Percentiles rank a stretch among this genome's conserved stretches.
phyloP scores from a whole-genome alignment of 2,113 vertebrate species.

The Colossoma macropomum region DNA sequence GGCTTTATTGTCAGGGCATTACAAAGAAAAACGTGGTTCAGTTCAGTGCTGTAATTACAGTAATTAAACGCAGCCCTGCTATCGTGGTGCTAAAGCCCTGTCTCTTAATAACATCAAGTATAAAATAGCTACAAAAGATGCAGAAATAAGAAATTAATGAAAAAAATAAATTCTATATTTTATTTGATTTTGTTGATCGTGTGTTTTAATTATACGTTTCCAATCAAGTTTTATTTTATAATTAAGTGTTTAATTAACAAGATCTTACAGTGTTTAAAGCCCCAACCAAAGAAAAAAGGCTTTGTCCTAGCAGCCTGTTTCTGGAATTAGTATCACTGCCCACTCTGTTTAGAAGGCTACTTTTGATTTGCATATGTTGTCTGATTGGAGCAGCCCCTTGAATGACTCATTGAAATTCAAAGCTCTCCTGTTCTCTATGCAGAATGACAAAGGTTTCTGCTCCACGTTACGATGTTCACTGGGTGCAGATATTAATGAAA shows the following conservation, averaged over 20 bases:
- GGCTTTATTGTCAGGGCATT: neutral
- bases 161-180: neutral
- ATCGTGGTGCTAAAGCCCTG: neutral
- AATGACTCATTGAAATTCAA: slow-evolving; percentile 81
- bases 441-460: slow-evolving; percentile 76
- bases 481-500: slow-evolving; percentile 70
- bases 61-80: neutral
- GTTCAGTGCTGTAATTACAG: neutral
- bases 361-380: slow-evolving; percentile 68
- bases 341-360: slow-evolving; percentile 57
- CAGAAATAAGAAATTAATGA: neutral
- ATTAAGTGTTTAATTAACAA: neutral
- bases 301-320: neutral
- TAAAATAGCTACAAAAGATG: neutral
- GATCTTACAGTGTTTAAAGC: neutral
- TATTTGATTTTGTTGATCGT: neutral
- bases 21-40: neutral
- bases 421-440: slow-evolving; percentile 71
- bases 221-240: neutral
- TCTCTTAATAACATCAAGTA: neutral
- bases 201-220: too few species aligned
- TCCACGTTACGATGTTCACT: slow-evolving; percentile 63
- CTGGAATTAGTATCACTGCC: slow-evolving; percentile 49
- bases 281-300: neutral
- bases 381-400: slow-evolving; percentile 61